Evolutionary conservation across 2,888 invertebrate genomes (phyloP).

Genomic region (Horisme vitalbata): DNA sequence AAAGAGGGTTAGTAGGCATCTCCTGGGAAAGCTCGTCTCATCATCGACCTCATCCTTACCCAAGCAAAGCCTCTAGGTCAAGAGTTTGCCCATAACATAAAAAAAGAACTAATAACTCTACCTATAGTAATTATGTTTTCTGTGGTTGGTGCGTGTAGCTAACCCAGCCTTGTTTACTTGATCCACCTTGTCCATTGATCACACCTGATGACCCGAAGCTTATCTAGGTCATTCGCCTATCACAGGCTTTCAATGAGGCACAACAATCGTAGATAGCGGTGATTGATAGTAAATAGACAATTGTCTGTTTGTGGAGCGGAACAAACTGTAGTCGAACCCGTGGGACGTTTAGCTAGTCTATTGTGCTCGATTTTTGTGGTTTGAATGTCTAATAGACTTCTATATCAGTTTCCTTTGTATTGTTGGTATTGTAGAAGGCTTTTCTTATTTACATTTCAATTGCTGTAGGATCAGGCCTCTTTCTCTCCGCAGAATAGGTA

Average conservation of each 20-base stretch:
- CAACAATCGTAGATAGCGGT: constrained; percentile 46
- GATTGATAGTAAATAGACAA: constrained; percentile 45
- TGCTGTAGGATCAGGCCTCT: too few species aligned
- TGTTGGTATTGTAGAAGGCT: too few species aligned
- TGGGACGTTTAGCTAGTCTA: constrained; percentile 39
- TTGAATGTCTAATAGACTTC: constrained; percentile 1
- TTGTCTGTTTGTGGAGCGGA: constrained; percentile 58
- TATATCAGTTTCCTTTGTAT: neutral
- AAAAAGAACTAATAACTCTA: too few species aligned
- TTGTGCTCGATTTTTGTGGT: constrained; percentile 12
- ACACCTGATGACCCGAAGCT: constrained; percentile 27
- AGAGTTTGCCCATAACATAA: too few species aligned
- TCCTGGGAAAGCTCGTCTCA: too few species aligned
- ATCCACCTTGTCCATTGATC: constrained; percentile 31
- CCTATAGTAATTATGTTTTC: too few species aligned
- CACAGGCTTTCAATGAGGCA: constrained; percentile 33
- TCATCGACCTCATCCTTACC: too few species aligned
- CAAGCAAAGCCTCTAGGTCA: too few species aligned
- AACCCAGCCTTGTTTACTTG: neutral
- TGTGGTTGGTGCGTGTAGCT: neutral
- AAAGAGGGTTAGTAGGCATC: too few species aligned
- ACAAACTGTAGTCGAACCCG: constrained; percentile 45
- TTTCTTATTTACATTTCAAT: too few species aligned
- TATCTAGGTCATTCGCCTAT: constrained; percentile 49
- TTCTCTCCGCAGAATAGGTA: too few species aligned